Base-by-base conservation (phyloP, 2,113 vertebrate species). In the Engystomops pustulosus region DNA sequence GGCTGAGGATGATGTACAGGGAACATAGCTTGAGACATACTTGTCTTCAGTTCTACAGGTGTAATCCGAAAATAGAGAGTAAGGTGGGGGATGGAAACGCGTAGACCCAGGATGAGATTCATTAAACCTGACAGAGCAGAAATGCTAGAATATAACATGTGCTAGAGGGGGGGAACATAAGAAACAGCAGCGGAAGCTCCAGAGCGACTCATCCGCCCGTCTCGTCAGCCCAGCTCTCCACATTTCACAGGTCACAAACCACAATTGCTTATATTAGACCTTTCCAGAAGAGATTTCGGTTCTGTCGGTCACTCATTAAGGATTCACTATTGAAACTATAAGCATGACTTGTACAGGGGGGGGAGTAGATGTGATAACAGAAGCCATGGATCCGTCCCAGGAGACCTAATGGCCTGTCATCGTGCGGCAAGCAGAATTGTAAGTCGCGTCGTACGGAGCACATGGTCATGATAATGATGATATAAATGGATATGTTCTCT, bases 101-200 rank as follows among this genome's bases (percentile, higher is more conserved):
- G 67, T 25, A 41, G 47, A 58, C 36, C 5, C 18, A 18, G 8
- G 67, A 27, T 81, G 80, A 81, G 71, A 27, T 18, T 81, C 80
- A 81, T 81, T 69, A 71, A 71, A 81, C 41, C 67, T 71, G 80
- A 81, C 80, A 81, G 80, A 55, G 80, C 80, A 71, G 80, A 81
- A 81, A 81, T 81, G 45, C 68, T 58, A 20, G 30, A 71, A 44
- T 53, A 53, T 72, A 81, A 81, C 47, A 69, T 81, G 80, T 41
- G 80, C 80, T 81, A 49, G 80, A 81, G 68, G 80, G 80, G 53
- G 32, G 23, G 38, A 53, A 55, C n/a, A 72, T 53, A 51, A 70
- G 32, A 80, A 55, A 51, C 34, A 71, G 44, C 15, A 53, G 7
- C 18, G n/a, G 65, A 81, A 27, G 44, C 38, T 72, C 49, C 68